These are phyloP conservation scores for Ochlodes sylvanus DNA, from an alignment of 2,888 invertebrate species.

Conservation along the genomic window DNA sequence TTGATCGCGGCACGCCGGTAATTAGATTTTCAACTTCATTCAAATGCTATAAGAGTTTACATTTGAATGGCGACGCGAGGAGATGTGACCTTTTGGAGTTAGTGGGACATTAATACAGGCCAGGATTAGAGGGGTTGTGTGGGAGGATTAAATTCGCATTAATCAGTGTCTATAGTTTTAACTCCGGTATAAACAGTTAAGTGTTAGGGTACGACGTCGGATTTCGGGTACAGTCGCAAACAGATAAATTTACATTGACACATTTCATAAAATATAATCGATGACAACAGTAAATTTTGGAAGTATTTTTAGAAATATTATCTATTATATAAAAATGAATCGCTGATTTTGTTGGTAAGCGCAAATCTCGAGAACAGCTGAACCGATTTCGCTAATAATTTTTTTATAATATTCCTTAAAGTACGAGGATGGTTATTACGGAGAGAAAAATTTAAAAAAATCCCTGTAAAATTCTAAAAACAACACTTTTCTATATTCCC, in stretches of 20 bases:
- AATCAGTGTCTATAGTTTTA: conserved; percentile 87
- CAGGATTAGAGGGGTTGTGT: conserved; percentile 87
- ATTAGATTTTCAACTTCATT: conserved; percentile 54
- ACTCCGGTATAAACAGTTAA: conserved; percentile 84
- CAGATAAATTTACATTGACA: conserved; percentile 28
- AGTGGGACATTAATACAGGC: conserved; percentile 81
- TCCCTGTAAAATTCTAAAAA: too few relatives aligned
- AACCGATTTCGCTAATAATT: too few relatives aligned
- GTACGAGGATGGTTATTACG: too few relatives aligned
- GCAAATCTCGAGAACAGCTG: too few relatives aligned
- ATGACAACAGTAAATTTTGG: too few relatives aligned
- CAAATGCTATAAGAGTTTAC: conserved; percentile 55
- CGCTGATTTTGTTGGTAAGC: too few relatives aligned
- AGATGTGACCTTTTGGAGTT: conserved; percentile 77
- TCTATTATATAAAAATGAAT: too few relatives aligned
- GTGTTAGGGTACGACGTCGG: conserved; percentile 79
- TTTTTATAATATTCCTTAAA: too few relatives aligned
- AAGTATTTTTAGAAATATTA: too few relatives aligned
- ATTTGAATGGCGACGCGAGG: conserved; percentile 52
- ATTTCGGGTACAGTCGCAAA: conserved; percentile 62
- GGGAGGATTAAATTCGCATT: conserved; percentile 88
- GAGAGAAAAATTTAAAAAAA: too few relatives aligned
- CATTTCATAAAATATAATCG: too few relatives aligned
- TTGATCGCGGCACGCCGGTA: conserved; percentile 43
- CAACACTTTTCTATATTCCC: too few relatives aligned